These are phyloP conservation scores for Dryococelus australis DNA, from an alignment of 2,888 invertebrate species.

Conservation along the genomic window DNA sequence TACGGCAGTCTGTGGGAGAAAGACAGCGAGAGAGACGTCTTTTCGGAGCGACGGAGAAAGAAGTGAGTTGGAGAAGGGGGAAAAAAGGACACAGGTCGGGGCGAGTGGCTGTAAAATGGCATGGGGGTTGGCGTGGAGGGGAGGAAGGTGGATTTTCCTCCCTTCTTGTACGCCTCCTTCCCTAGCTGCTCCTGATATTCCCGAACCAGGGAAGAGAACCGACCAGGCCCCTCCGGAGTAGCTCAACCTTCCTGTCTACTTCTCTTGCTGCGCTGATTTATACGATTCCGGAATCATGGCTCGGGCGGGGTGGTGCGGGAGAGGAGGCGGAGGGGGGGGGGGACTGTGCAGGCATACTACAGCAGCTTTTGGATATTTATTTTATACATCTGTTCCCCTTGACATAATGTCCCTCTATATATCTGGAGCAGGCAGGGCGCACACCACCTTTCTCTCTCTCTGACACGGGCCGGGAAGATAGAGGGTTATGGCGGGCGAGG, in stretches of 20 bases:
- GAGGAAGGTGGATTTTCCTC: conserved; percentile 42
- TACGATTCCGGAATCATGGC: conserved; percentile 69
- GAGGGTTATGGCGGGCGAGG: conserved; percentile 39
- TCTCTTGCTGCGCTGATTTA: conserved; percentile 62
- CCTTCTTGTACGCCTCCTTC: conserved; percentile 49
- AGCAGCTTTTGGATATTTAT: conserved; percentile 61
- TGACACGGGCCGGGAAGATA: conserved; percentile 46
- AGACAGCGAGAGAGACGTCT: conserved; percentile 5
- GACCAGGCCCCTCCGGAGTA: not conserved
- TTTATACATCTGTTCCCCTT: conserved; percentile 68
- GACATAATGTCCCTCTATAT: conserved; percentile 73
- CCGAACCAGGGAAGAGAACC: not conserved
- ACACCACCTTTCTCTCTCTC: not conserved
- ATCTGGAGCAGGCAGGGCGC: conserved; percentile 57
- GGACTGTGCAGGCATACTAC: conserved; percentile 56
- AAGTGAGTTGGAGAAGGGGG: not conserved
- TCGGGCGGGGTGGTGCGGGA: conserved; percentile 47
- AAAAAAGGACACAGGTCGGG: not conserved
- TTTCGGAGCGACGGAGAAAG: conserved; percentile 11
- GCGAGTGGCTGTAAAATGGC: too few species aligned
- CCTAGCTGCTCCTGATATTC: not conserved
- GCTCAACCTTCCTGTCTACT: conserved; percentile 16
- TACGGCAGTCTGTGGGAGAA: conserved; percentile 28
- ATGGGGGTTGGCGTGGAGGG: too few species aligned
- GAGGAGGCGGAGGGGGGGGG: not conserved